Percentiles rank a stretch among this genome's conserved stretches.
Conservation (phyloP, 1,140 invertebrate species). For the Eumeta japonica region DNA sequence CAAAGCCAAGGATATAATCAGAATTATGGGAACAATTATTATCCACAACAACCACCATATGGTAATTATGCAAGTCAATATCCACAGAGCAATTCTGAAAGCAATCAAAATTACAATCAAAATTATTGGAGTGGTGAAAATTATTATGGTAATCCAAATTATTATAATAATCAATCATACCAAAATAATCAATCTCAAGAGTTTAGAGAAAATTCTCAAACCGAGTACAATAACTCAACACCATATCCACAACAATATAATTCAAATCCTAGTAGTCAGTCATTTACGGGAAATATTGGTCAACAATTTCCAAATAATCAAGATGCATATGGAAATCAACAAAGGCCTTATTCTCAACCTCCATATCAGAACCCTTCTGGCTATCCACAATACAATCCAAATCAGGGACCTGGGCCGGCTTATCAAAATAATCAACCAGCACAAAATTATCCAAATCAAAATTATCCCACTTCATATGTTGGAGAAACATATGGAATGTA, state of each 20-base stretch:
- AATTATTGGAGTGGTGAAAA: slow-evolving; percentile 41
- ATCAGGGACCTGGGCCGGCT: slow-evolving; percentile 18
- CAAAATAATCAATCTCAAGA: slow-evolving; percentile 31
- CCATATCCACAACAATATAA: slow-evolving; percentile 34
- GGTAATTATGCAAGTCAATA: slow-evolving; percentile 39
- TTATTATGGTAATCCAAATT: slow-evolving; percentile 40
- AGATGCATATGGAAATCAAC: slow-evolving; percentile 30
- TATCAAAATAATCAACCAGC: slow-evolving; percentile 22
- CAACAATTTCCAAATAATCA: slow-evolving; percentile 24
- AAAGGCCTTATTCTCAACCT: slow-evolving; percentile 24
- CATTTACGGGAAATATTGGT: slow-evolving; percentile 14
- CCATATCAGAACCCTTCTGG: slow-evolving; percentile 29
- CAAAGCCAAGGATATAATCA: slow-evolving; percentile 44
- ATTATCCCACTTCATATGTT: slow-evolving; percentile 23
- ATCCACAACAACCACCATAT: slow-evolving; percentile 35
- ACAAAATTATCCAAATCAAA: slow-evolving; percentile 23
- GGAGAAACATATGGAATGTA: slow-evolving; percentile 25
- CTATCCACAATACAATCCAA: slow-evolving; percentile 33
- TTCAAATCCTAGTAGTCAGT: slow-evolving; percentile 11
- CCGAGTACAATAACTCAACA: slow-evolving; percentile 32
- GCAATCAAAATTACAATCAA: slow-evolving; percentile 31
- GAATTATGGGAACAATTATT: slow-evolving; percentile 41
- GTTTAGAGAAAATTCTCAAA: slow-evolving; percentile 17
- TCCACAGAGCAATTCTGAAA: slow-evolving; percentile 27
- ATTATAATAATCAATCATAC: slow-evolving; percentile 45